These are phyloP conservation scores for Dendroctonus ponderosae DNA, from an alignment of 1,140 invertebrate genomes.

Conservation along the genomic window DNA sequence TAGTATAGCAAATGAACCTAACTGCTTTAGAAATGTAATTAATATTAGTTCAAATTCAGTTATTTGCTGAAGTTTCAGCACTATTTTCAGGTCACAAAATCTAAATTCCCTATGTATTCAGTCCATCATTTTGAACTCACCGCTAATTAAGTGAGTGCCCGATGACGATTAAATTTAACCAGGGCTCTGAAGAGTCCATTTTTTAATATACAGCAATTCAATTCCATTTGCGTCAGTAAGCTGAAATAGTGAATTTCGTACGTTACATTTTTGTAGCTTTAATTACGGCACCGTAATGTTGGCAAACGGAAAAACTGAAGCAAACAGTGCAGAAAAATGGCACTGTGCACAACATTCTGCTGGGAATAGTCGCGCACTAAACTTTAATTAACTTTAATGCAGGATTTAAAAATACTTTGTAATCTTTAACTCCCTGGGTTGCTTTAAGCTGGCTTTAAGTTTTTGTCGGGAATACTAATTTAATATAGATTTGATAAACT, in stretches of 20 bases:
- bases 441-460: constrained; percentile 25
- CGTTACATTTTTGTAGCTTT: constrained; percentile 23
- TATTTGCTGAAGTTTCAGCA: no score
- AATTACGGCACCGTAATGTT: constrained; percentile 16
- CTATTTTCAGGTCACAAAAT: no score
- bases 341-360: constrained; percentile 17
- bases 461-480: constrained; percentile 26
- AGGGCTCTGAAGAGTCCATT: no score
- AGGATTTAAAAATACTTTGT: constrained; percentile 30
- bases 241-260: constrained; percentile 6
- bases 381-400: constrained; percentile 31
- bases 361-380: constrained; percentile 14
- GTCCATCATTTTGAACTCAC: no score
- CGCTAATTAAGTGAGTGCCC: no score
- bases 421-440: constrained; percentile 26
- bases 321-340: constrained; percentile 13
- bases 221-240: neutral
- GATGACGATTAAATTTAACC: no score
- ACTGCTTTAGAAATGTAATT: no score
- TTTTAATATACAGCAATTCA: no score
- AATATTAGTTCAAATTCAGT: no score
- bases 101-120: no score
- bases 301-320: constrained; percentile 14
- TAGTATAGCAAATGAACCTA: no score
- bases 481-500: constrained; percentile 25